phyloP scores from a whole-genome alignment of 2,113 vertebrate species.

The Sminthopsis crassicaudata region DNA sequence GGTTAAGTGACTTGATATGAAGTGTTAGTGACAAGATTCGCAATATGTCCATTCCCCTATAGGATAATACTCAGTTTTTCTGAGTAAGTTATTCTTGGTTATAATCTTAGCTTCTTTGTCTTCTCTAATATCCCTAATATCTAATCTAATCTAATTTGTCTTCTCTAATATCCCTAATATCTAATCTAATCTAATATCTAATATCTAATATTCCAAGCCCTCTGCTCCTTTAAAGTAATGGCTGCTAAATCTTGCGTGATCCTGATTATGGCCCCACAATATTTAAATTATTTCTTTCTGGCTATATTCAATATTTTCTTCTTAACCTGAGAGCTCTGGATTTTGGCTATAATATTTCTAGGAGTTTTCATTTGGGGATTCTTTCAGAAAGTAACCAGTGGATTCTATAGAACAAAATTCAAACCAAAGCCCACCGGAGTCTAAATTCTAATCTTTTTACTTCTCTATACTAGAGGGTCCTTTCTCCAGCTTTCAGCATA shows the following conservation, averaged over 20 bases:
- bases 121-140: background rate
- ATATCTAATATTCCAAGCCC: background rate
- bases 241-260: background rate
- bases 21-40: background rate
- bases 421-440: background rate
- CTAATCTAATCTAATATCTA: too few species aligned
- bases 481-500: background rate
- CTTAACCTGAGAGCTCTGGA: background rate
- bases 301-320: background rate
- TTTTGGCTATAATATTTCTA: background rate
- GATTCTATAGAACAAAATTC: background rate
- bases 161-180: background rate
- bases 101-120: background rate
- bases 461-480: background rate
- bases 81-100: background rate
- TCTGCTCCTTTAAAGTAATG: background rate
- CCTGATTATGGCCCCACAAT: background rate
- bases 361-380: background rate
- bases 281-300: background rate
- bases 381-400: background rate
- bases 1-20: background rate
- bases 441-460: background rate
- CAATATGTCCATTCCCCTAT: background rate
- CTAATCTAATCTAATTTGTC: too few species aligned
- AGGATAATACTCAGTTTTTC: background rate